Base-by-base conservation (phyloP, 2,113 vertebrate genomes). In the Ictalurus punctatus region DNA sequence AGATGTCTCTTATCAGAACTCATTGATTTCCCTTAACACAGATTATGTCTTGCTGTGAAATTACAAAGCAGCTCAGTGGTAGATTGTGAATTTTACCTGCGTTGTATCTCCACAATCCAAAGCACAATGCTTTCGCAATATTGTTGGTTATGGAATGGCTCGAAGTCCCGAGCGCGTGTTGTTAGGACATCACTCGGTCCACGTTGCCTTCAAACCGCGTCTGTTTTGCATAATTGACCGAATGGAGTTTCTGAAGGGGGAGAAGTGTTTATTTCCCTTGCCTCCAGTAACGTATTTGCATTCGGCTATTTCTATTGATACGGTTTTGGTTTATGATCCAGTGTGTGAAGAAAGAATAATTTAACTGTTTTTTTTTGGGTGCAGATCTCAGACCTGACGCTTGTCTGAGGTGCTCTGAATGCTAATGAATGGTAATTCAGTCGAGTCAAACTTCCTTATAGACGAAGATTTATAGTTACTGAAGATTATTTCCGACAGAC, bases 1-100 rank as follows among this genome's bases (percentile, higher is more conserved):
- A 48, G 10, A 2, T 73, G 12, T 84, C 80, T 84, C 69, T 73
- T 91, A 81, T 74, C 83, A 34, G 34, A 30, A 59, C 54, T 73
- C 83, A 84, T 84, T 84, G 90, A 91, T 91, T 91, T 81, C 73
- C 76, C 34, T 13, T 37, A 84, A 19, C 69, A 52, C 37, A 81
- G 7, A 73, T 88, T 83, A 65, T 58, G 23, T 61, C 54, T 23
- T 61, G 34, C 67, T 59, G 65, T 59, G 87, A 88, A 83, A 74
- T 83, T 88, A 88, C 65, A 61, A 73, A 40, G 23, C 67, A 74
- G 67, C 48, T 73, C 87, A 30, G 80, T 19, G 25, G 0, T 61
- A 30, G 65, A 54, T 34, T 30, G 40, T 40, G 37, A 76, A 40
- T 73, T 52, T 56, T n/a, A 69, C 79, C 52, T 65, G 40, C 52